Conservation (phyloP, 2,797 vertebrate species). For the Rallus crepitans region DNA sequence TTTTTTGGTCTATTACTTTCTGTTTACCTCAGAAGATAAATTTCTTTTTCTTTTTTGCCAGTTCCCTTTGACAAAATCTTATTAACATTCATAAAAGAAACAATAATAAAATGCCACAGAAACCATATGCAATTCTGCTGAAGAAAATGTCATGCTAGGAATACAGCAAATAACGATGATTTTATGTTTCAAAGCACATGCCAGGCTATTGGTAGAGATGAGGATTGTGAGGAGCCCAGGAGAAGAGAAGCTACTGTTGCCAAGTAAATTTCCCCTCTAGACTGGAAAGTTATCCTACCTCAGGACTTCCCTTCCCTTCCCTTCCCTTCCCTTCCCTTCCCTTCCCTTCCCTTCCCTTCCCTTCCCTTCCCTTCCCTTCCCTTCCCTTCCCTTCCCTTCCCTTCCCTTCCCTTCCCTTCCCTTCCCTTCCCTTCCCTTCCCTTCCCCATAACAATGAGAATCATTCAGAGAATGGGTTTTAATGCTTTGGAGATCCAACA, state of each 20-base stretch:
- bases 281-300: neutral
- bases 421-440: too few relatives aligned
- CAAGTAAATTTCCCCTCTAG: neutral
- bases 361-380: too few relatives aligned
- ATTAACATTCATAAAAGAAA: neutral
- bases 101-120: neutral
- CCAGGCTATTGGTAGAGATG: neutral
- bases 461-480: neutral
- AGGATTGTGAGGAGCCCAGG: neutral
- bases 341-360: too few relatives aligned
- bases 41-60: neutral
- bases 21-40: neutral
- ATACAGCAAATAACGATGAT: neutral
- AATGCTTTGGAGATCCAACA: neutral
- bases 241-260: neutral
- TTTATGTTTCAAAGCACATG: neutral
- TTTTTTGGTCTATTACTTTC: neutral
- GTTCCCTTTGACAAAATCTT: neutral
- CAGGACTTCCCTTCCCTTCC: neutral
- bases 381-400: too few relatives aligned
- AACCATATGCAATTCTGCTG: neutral
- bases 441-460: neutral
- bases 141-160: constrained; percentile 5
- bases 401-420: too few relatives aligned
- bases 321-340: neutral